Base-by-base conservation (phyloP, 2,888 invertebrate genomes). In the Sinodicranocentrus sp. region DNA sequence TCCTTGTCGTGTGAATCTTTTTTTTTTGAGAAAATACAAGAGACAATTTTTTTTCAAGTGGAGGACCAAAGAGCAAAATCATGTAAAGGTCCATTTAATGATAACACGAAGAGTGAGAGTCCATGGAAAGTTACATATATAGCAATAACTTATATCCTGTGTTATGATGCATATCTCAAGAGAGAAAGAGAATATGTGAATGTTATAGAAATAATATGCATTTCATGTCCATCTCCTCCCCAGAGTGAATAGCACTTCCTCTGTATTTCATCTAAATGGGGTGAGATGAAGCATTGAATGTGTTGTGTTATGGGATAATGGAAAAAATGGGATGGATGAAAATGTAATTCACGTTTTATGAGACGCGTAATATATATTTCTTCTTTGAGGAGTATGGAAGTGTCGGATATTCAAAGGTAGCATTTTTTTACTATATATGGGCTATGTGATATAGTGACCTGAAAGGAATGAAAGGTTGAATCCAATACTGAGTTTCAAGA, bases 11-110 rank as follows among this genome's bases (percentile, higher is more conserved):
- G 65, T 72, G 79, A 71, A 79, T 71, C 71, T 70, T 72, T 52
- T 71, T 63, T 70, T 72, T 52, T 28, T 28, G 1, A 28, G 63
- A 28, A 63, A 33, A 33, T 5, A 17, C 6, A 71, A 19, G n/a
- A 39, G 57, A 39, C 65, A 72, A 19, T 72, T 65, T 72, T 43
- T 17, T 39, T 33, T 25, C 28, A 57, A 67, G 43, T 33, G 48
- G 61, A 59, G 25, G 80, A 73, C 76, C 80, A 87, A 87, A 87
- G 87, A 87, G 87, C 87, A 87, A 87, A 86, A 86, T 80, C 87
- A 84, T 87, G 87, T 87, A 76, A 71, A 70, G 68, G 63, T 76
- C 79, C 84, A 84, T 84, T 79, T 71, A 10, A 75, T 43, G 72
- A 79, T 79, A 79, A 65, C 54, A 39, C n/a, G 52, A 67, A n/a